Conservation (phyloP, 35 echinoderm and acorn worm species). For the Anneissia japonica region DNA sequence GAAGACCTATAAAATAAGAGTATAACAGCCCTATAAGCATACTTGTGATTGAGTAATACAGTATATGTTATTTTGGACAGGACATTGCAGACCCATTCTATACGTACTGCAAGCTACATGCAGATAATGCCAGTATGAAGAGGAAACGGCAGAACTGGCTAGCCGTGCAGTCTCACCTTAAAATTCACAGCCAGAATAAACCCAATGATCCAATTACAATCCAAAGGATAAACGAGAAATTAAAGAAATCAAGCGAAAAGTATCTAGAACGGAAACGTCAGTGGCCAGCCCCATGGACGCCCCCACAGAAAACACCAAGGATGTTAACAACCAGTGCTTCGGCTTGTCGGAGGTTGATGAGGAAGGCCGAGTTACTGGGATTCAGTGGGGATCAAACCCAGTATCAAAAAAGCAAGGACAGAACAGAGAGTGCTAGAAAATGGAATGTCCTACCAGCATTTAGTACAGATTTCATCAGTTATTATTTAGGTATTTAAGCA, state of each 20-base stretch:
- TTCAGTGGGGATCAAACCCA: constrained; percentile 42
- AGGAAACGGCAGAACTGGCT: constrained; percentile 86
- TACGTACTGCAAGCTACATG: constrained; percentile 96
- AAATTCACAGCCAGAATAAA: constrained; percentile 26
- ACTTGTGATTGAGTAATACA: no score
- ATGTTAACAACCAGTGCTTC: constrained; percentile 81
- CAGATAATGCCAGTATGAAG: constrained; percentile 73
- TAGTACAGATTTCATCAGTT: constrained; percentile 81
- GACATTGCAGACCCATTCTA: constrained; percentile 98
- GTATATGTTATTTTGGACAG: constrained; percentile 13
- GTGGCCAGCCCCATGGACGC: constrained; percentile 69
- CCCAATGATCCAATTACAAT: constrained; percentile 16
- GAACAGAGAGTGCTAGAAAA: constrained; percentile 50
- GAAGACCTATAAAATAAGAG: no score
- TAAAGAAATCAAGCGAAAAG: constrained; percentile 46
- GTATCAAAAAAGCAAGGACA: not conserved
- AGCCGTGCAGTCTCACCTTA: constrained; percentile 71
- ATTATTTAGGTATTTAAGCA: constrained; percentile 90
- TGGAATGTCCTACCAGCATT: constrained; percentile 78
- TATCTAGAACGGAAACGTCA: constrained; percentile 23
- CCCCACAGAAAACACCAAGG: constrained; percentile 70
- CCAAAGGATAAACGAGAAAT: constrained; percentile 44
- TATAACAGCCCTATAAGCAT: no score
- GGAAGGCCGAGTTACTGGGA: constrained; percentile 87
- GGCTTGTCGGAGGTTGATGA: constrained; percentile 81